Percentiles rank a stretch among this genome's conserved stretches.
Conservation (phyloP, 1,140 invertebrate genomes). For the Conopomorpha cramerella region DNA sequence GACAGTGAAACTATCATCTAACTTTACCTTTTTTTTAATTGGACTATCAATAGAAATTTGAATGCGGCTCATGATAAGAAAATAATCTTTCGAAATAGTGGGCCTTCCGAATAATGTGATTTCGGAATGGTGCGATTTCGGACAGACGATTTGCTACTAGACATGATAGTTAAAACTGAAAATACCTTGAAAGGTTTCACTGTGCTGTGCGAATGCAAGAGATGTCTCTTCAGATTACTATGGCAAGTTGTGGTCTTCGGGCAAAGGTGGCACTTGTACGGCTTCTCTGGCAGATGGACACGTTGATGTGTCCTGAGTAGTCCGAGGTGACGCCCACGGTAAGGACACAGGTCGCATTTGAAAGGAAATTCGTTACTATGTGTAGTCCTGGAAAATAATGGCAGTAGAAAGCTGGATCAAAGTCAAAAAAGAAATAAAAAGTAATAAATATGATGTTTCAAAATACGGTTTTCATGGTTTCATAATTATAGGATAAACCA, state of each 20-base stretch:
- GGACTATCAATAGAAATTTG: too few species aligned
- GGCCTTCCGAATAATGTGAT: too few species aligned
- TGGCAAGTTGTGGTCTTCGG: constrained; percentile 32
- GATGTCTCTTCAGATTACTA: constrained; percentile 41
- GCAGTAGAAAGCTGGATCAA: neutral
- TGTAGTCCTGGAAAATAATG: constrained; percentile 22
- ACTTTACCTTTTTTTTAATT: too few species aligned
- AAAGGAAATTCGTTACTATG: constrained; percentile 41
- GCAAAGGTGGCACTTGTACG: constrained; percentile 39
- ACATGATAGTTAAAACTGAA: neutral
- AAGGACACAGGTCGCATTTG: constrained; percentile 41
- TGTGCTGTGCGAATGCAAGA: constrained; percentile 40
- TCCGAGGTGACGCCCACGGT: constrained; percentile 36
- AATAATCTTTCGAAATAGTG: too few species aligned
- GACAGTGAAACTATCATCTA: too few species aligned
- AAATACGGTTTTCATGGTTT: neutral
- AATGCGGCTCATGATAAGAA: too few species aligned
- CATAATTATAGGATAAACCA: too few species aligned
- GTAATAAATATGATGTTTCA: neutral
- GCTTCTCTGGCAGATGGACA: constrained; percentile 35
- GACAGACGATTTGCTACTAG: neutral
- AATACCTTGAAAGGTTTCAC: constrained; percentile 34
- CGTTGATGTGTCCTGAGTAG: constrained; percentile 38
- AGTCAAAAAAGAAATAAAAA: neutral
- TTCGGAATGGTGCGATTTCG: too few species aligned